Base-by-base conservation (phyloP, 92 coral and sea anemone species). In the Muricea muricata region DNA sequence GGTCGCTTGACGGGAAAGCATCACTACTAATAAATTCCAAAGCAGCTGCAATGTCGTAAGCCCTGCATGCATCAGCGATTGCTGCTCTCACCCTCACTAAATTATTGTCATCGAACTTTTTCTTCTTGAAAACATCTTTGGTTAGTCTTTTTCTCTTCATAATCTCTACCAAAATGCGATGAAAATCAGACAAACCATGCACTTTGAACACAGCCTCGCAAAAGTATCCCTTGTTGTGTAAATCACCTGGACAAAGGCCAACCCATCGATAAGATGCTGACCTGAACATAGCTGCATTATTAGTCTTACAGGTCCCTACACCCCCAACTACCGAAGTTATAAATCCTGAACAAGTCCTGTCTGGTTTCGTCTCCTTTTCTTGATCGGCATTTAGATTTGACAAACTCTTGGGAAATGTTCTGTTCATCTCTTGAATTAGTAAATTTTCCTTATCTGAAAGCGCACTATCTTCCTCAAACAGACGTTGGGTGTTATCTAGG, bases 281-380 rank as follows among this genome's bases (percentile, higher is more conserved):
- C 14, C 82, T 31, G 29, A 72, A 48, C 87, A 84, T 73, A 45
- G 81, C 87, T 56, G 87, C 87, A 35, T 57, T 73, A 78, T 83
- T 83, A 15, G 81, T 83, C 55, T 72, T 72, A 33, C 81, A 84
- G 0, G 87, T 84, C 17, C 45, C 77, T 15, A 82, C 86, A 47
- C 40, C 77, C 18, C 86, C 86, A 21, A 66, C 61, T 20, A 57
- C 28, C 15, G 65, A 26, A 8, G 65, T 57, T 18, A 79, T 52
- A 32, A 79, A 79, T 57, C 84, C 73, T 33, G 73, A n/a, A 25
- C 56, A 72, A 25, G 87, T 72, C 30, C 74, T 30, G n/a, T n/a
- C n/a, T n/a, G n/a, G n/a, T n/a, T n/a, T n/a, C n/a, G n/a, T n/a
- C n/a, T n/a, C n/a, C n/a, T n/a, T n/a, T n/a, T n/a, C n/a, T n/a